phyloP scores from a whole-genome alignment of 92 coral and sea anemone genomes.

The Blastomussa wellsi region DNA sequence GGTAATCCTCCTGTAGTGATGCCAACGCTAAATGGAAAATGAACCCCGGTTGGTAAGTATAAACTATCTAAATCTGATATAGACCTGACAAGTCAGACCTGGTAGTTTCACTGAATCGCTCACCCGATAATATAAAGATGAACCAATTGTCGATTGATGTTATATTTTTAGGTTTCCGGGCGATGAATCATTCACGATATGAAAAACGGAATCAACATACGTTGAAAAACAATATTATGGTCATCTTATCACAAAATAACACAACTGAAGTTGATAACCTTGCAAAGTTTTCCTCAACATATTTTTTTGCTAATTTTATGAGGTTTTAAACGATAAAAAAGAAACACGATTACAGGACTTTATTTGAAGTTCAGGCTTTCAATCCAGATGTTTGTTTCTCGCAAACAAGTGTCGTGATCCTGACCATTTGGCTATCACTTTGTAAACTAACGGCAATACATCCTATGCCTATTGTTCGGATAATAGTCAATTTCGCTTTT shows the following conservation, averaged over 20 bases:
- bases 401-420: conserved; percentile 8
- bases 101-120: not conserved
- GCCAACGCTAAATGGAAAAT: not conserved
- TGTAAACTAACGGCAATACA: conserved; percentile 22
- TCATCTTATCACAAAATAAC: not conserved
- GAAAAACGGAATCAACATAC: not conserved
- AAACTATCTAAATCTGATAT: conserved; percentile 17
- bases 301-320: not conserved
- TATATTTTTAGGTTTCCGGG: not conserved
- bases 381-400: not conserved
- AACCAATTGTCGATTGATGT: not conserved
- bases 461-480: conserved; percentile 14
- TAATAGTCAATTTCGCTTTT: conserved; percentile 31
- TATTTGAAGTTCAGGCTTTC: not conserved
- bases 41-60: conserved; percentile 20
- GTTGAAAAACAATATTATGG: not conserved
- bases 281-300: not conserved
- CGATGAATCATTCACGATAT: not conserved
- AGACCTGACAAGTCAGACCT: not conserved
- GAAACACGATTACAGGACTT: not conserved
- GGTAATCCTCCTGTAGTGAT: conserved; percentile 17
- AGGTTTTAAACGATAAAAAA: not conserved
- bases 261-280: conserved; percentile 2
- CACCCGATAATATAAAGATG: not conserved
- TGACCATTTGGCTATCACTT: conserved; percentile 5